Conservation (phyloP, 1,140 invertebrate genomes). For the Drosophila melanica region DNA sequence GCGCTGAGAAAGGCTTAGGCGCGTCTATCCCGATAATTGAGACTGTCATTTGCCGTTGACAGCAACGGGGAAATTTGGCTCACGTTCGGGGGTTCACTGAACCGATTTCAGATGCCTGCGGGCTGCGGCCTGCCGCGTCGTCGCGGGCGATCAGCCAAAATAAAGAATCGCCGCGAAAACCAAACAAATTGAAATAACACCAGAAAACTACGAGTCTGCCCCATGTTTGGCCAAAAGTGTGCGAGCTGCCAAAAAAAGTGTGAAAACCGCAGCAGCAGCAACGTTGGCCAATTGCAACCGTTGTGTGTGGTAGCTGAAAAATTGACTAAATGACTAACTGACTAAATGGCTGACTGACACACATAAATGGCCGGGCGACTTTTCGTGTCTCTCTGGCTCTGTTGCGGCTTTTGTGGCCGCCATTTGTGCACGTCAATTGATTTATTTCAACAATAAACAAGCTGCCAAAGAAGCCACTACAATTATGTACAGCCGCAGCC, state of each 20-base stretch:
- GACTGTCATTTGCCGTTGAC: conserved; percentile 45
- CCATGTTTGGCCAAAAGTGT: conserved; percentile 32
- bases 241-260: conserved; percentile 64
- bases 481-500: conserved; percentile 17
- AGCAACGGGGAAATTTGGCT: not conserved
- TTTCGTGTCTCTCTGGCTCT: conserved; percentile 8
- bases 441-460: conserved; percentile 44
- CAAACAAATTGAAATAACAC: conserved; percentile 79
- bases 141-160: conserved; percentile 52
- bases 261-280: conserved; percentile 60
- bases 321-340: conserved; percentile 20
- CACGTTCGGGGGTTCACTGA: conserved; percentile 37
- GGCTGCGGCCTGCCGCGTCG: conserved; percentile 17
- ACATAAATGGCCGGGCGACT: conserved; percentile 31
- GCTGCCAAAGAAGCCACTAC: conserved; percentile 19
- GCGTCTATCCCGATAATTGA: conserved; percentile 46
- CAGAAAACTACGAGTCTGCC: conserved; percentile 49
- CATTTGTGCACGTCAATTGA: conserved; percentile 29
- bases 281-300: conserved; percentile 32
- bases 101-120: conserved; percentile 31
- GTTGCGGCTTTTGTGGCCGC: conserved; percentile 41
- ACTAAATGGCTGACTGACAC: conserved; percentile 62
- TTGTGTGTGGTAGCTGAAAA: conserved; percentile 23
- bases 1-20: conserved; percentile 46
- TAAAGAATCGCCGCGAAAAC: conserved; percentile 48